A percentile compares a stretch with the other conserved stretches of the same genome.
phyloP scores from a whole-genome alignment of 2,113 vertebrate species.

The Atherinomorus stipes region DNA sequence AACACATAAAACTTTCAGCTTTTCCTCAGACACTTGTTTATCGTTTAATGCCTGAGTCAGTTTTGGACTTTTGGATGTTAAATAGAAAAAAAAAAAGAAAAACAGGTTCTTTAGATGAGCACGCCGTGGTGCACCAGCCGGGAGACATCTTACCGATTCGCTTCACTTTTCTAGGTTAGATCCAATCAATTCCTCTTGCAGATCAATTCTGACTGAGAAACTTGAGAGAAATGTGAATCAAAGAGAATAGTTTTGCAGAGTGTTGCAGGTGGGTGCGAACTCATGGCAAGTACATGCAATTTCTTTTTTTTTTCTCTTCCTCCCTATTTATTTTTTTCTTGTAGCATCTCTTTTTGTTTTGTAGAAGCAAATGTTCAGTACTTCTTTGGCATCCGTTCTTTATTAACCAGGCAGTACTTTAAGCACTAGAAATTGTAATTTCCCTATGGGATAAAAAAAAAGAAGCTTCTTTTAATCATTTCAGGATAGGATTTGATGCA shows the following conservation, averaged over 20 bases:
- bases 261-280: slow-evolving; percentile 3
- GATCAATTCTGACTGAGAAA: slow-evolving; percentile 64
- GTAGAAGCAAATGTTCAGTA: not conserved
- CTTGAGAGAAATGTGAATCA: slow-evolving; percentile 56
- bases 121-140: slow-evolving; percentile 7
- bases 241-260: slow-evolving; percentile 46
- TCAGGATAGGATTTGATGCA: too few species aligned
- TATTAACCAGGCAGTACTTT: not conserved
- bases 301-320: not conserved
- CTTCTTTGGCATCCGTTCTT: not conserved
- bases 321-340: not conserved
- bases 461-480: too few species aligned
- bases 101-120: slow-evolving; percentile 22
- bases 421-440: too few species aligned
- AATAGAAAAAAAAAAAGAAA: slow-evolving; percentile 21
- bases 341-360: not conserved
- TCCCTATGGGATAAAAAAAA: not conserved
- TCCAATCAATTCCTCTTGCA: slow-evolving; percentile 62
- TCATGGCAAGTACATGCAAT: not conserved
- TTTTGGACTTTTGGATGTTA: slow-evolving; percentile 31
- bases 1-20: slow-evolving; percentile 25
- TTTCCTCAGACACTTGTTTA: slow-evolving; percentile 30
- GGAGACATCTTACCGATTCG: slow-evolving; percentile 44
- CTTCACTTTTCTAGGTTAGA: slow-evolving; percentile 58
- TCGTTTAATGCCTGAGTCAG: slow-evolving; percentile 20